Evolutionary conservation across 1,140 invertebrate genomes (phyloP), one percentile per base, ranked within the genome.

Genomic region (Dinoponera quadriceps): DNA sequence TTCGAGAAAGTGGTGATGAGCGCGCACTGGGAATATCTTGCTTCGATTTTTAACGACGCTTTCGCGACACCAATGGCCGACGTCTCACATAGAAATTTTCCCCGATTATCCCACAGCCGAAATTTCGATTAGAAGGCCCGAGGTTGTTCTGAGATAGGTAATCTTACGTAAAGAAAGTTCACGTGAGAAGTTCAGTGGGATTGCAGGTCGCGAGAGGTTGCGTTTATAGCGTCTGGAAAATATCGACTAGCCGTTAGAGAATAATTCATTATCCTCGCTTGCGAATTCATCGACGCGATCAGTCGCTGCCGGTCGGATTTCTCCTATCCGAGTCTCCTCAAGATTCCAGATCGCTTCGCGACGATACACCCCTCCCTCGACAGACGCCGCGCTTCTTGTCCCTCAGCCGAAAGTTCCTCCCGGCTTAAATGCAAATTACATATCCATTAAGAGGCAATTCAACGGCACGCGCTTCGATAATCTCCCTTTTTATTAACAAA

Each of bases 341-440:
- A 77, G 20, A 75, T 75, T 75, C 60, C 11, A 55, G 65, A 51
- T 68, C 48, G 49, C 18, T 27, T 13, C 14, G 16, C 38, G n/a
- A 22, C n/a, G 11, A 16, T 44, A 57, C 38, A 44, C 38, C 9
- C 7, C 38, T 11, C 13, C 22, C 20, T 20, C 7, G 22, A 68
- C 29, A 9, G 5, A 16, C 54, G 25, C 7, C 13, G 22, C 14
- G 22, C 25, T 62, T 22, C 57, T 57, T 57, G 25, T 44, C 14
- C 22, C 51, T 60, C 38, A 60, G 33, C 33, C 38, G 57, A 48
- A 49, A 68, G n/a, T 80, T 80, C 14, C 16, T 20, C 38, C 38
- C 25, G 38, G 48, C 44, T 71, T 44, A 80, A 71, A 80, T 71
- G 51, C 63, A 80, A 80, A 80, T 69, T 80, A 80, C 22, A 71